These are phyloP conservation scores for Misgurnus anguillicaudatus DNA, from an alignment of 2,113 vertebrate species.

Conservation along the genomic window DNA sequence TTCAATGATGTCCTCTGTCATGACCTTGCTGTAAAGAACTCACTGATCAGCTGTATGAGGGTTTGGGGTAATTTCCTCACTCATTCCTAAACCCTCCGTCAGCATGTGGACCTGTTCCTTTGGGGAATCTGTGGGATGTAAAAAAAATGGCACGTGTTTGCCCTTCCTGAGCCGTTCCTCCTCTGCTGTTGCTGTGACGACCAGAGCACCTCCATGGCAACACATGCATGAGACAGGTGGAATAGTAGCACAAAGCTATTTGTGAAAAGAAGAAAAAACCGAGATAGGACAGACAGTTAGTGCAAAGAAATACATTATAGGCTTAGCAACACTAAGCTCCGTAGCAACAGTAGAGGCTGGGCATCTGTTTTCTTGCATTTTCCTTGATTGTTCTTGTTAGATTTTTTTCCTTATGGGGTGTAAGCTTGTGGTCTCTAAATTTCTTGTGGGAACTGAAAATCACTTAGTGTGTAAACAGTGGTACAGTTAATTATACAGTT, in stretches of 20 bases:
- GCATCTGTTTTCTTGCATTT: not conserved
- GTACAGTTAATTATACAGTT: slow-evolving; percentile 2
- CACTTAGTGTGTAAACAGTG: not conserved
- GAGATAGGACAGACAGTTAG: slow-evolving; percentile 36
- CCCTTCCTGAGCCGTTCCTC: slow-evolving; percentile 34
- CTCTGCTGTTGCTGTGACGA: slow-evolving; percentile 44
- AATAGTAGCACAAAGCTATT: slow-evolving; percentile 47
- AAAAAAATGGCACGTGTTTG: slow-evolving; percentile 14
- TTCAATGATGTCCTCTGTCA: not conserved
- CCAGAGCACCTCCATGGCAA: slow-evolving; percentile 51
- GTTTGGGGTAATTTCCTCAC: slow-evolving; percentile 36
- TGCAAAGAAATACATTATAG: slow-evolving; percentile 35
- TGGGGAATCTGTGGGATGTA: slow-evolving; percentile 9
- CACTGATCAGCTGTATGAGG: not conserved
- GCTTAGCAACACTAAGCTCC: slow-evolving; percentile 35
- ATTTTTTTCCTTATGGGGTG: slow-evolving; percentile 6
- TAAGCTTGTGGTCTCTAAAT: slow-evolving; percentile 5
- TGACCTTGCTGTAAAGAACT: slow-evolving; percentile 7
- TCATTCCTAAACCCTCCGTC: slow-evolving; percentile 21
- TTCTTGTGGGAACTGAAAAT: not conserved
- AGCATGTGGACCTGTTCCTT: slow-evolving; percentile 13
- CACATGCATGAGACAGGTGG: slow-evolving; percentile 49
- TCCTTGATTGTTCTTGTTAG: not conserved
- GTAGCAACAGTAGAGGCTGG: slow-evolving; percentile 26
- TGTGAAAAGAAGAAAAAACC: slow-evolving; percentile 30